Evolutionary conservation across 2,113 vertebrate genomes (phyloP).

Genomic region (Alectura lathami): DNA sequence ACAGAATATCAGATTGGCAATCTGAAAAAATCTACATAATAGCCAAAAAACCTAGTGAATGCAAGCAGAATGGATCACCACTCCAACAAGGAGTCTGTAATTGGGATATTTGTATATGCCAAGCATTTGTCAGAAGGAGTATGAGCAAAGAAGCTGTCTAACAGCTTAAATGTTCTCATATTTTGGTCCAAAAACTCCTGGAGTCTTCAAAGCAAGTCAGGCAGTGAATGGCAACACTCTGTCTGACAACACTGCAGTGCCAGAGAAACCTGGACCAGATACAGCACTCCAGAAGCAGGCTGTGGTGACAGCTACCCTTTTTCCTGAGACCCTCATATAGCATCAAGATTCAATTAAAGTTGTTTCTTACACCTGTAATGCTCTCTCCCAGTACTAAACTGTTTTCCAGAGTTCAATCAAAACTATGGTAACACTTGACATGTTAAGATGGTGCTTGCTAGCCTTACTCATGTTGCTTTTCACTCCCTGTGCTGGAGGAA

Average conservation of each 20-base stretch:
- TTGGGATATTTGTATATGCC: background rate
- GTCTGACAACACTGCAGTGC: background rate
- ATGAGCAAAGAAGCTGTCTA: background rate
- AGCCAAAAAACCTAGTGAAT: background rate
- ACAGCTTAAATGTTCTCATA: background rate
- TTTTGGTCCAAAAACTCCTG: background rate
- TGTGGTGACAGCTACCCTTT: background rate
- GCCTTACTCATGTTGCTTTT: background rate
- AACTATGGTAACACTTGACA: background rate
- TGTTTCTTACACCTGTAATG: background rate
- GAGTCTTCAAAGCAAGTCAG: background rate
- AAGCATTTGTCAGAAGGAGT: background rate
- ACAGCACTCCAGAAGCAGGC: background rate
- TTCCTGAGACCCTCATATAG: background rate
- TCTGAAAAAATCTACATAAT: background rate
- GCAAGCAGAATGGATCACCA: background rate
- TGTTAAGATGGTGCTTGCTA: background rate
- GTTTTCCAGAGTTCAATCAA: background rate
- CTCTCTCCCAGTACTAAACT: background rate
- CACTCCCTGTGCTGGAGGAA: background rate
- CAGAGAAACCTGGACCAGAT: background rate
- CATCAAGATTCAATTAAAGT: background rate
- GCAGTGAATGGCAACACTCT: fast-evolving
- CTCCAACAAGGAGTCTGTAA: background rate
- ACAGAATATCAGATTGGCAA: background rate